These are phyloP conservation scores for Aptenodytes forsteri DNA, from an alignment of 2,113 vertebrate species.

Conservation along the genomic window DNA sequence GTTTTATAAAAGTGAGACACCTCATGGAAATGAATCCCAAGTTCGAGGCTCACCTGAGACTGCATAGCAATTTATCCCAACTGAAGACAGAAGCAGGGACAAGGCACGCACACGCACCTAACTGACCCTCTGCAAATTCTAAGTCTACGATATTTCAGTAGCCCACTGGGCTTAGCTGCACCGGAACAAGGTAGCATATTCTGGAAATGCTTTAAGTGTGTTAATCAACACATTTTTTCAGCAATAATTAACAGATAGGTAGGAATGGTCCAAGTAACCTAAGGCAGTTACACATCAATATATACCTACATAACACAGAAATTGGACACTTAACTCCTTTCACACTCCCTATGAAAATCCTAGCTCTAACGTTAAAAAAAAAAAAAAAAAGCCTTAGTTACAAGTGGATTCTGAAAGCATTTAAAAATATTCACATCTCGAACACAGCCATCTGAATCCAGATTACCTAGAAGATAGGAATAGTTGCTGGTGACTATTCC, in stretches of 20 bases:
- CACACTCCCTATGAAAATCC: neutral
- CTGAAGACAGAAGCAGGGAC: neutral
- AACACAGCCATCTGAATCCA: neutral
- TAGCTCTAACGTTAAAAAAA: accelerated
- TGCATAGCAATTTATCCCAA: neutral
- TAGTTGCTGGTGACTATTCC: neutral
- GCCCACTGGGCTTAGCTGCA: neutral
- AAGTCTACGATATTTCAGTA: neutral
- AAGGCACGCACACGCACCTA: accelerated
- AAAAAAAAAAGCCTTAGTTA: neutral
- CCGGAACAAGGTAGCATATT: neutral
- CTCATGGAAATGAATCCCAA: neutral
- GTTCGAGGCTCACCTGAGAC: neutral
- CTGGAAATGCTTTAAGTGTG: neutral
- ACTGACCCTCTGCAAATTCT: neutral
- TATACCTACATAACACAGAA: accelerated
- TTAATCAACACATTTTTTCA: neutral
- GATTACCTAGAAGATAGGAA: neutral
- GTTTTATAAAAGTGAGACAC: neutral
- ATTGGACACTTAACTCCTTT: accelerated
- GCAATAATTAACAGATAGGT: neutral
- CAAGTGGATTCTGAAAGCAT: neutral
- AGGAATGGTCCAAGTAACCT: neutral
- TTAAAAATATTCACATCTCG: neutral
- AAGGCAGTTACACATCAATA: neutral